phyloP scores from a whole-genome alignment of 2,888 invertebrate genomes.

The Oscheius myriophilus region DNA sequence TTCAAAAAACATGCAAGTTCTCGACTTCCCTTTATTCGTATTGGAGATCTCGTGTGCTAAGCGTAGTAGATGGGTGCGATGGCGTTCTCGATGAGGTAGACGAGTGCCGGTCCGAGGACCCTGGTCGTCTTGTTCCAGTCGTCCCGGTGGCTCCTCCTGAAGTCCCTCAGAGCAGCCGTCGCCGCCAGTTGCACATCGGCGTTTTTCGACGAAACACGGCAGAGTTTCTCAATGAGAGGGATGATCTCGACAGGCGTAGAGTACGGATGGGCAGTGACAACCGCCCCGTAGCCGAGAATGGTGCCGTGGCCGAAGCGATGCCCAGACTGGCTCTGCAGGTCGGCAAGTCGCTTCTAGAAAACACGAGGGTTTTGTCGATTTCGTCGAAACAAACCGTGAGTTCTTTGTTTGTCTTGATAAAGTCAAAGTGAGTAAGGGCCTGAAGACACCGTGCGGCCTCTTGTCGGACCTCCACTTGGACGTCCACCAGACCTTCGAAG shows the following conservation, averaged over 20 bases:
- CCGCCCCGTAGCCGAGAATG: slow-evolving; percentile 37
- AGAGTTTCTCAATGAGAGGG: slow-evolving; percentile 31
- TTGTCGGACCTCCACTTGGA: slow-evolving; percentile 36
- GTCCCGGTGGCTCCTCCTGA: slow-evolving; percentile 42
- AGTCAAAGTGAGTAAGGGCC: slow-evolving; percentile 45
- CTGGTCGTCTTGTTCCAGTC: slow-evolving; percentile 36
- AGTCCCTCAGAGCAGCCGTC: slow-evolving; percentile 36
- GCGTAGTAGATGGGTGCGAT: slow-evolving; percentile 50
- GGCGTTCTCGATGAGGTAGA: slow-evolving; percentile 46
- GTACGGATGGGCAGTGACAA: slow-evolving; percentile 46
- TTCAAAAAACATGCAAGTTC: no score
- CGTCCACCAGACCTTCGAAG: slow-evolving; percentile 34
- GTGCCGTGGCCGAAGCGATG: slow-evolving; percentile 36
- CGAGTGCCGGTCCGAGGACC: slow-evolving; percentile 35
- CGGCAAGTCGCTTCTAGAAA: not conserved
- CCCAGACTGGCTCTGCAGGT: not conserved
- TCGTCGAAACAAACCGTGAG: slow-evolving; percentile 3
- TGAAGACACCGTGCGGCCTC: no score
- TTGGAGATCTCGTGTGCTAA: slow-evolving; percentile 3
- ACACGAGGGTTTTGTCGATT: no score
- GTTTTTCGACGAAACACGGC: slow-evolving; percentile 17
- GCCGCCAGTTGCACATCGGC: slow-evolving; percentile 33
- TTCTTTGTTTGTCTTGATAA: slow-evolving; percentile 31
- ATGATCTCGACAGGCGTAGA: slow-evolving; percentile 36
- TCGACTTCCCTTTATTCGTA: no score